Conservation (phyloP, 2,797 vertebrate species). For the Thaleichthys pacificus region DNA sequence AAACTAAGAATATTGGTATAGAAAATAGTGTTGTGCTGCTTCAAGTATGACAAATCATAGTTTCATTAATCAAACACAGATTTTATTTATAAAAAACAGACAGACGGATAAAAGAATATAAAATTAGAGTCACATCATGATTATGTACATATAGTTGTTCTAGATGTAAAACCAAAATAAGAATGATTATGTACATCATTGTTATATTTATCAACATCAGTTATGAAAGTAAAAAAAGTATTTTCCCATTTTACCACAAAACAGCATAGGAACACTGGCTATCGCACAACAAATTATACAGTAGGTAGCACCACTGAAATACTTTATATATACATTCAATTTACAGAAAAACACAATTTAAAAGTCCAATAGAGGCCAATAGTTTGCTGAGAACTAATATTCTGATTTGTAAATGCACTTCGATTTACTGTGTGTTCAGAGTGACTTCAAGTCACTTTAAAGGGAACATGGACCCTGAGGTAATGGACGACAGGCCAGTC, state of each 20-base stretch:
- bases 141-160: too few species aligned
- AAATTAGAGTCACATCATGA: too few species aligned
- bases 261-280: background rate
- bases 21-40: too few species aligned
- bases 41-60: too few species aligned
- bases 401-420: background rate
- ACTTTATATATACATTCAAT: background rate
- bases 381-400: background rate
- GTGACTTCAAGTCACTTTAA: constrained; percentile 42
- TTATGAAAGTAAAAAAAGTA: constrained; percentile 5
- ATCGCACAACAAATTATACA: background rate
- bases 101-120: too few species aligned
- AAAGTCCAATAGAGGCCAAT: background rate
- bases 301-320: background rate
- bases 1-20: too few species aligned
- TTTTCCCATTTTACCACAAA: background rate
- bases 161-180: background rate
- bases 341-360: background rate
- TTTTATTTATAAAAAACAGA: too few species aligned
- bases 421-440: background rate
- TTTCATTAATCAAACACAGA: too few species aligned
- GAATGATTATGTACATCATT: background rate
- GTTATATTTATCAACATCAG: background rate
- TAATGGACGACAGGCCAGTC: constrained; percentile 43
- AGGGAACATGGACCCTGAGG: constrained; percentile 52